A percentile compares a stretch with the other conserved stretches of the same genome.
Conservation (phyloP, 2,797 vertebrate species). For the Rhinichthys osculus region DNA sequence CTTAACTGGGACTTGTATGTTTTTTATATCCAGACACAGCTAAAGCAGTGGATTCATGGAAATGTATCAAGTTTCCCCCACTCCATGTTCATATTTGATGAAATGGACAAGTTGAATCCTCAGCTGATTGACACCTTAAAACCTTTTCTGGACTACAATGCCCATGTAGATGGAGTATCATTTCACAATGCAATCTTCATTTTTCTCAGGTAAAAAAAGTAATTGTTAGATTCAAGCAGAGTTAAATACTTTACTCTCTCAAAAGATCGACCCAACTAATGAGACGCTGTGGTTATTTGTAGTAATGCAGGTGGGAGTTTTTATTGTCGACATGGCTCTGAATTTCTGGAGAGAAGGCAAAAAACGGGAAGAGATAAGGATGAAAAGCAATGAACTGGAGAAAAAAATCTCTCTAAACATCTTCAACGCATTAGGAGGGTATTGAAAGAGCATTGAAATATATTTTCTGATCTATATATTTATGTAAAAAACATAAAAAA, state of each 20-base stretch:
- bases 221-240: not conserved
- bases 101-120: constrained; percentile 18
- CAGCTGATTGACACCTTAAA: not conserved
- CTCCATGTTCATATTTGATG: constrained; percentile 34
- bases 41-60: constrained; percentile 10
- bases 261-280: not conserved
- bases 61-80: not conserved
- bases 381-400: not conserved
- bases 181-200: constrained; percentile 14
- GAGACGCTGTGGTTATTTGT: not conserved
- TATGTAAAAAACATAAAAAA: too few species aligned
- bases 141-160: not conserved
- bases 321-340: not conserved
- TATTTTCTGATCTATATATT: too few species aligned
- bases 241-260: not conserved
- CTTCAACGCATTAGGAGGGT: not conserved
- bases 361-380: not conserved
- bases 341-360: constrained; percentile 2
- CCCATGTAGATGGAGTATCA: not conserved
- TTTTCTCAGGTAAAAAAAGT: not conserved
- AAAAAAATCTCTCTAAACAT: not conserved
- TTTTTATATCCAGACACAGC: not conserved
- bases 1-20: not conserved
- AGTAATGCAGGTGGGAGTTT: not conserved
- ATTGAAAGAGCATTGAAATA: not conserved